Conservation (phyloP, 2,888 invertebrate genomes). For the Oxyscelio sp. region DNA sequence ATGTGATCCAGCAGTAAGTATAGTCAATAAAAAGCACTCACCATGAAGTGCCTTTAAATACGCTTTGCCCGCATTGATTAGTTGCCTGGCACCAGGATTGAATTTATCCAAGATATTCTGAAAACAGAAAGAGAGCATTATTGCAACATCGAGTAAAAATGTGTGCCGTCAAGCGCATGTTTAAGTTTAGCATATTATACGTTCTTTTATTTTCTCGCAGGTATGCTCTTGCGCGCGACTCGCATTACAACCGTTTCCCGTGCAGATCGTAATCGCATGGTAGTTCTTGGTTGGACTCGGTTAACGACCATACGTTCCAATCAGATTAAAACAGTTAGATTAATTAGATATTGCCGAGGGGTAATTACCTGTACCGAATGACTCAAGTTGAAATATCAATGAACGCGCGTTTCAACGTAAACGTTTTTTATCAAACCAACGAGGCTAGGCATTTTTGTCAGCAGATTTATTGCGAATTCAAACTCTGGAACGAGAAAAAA, state of each 20-base stretch:
- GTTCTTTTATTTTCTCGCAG: constrained; percentile 54
- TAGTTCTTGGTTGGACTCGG: constrained; percentile 56
- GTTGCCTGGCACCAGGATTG: constrained; percentile 97
- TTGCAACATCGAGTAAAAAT: constrained; percentile 22
- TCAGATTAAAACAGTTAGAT: constrained; percentile 72
- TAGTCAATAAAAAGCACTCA: constrained; percentile 89
- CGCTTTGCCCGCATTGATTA: constrained; percentile 97
- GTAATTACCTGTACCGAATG: too few species aligned
- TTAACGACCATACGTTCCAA: constrained; percentile 60
- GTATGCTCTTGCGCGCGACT: constrained; percentile 20
- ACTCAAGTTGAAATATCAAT: too few species aligned
- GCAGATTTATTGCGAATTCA: too few species aligned
- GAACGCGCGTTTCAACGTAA: too few species aligned
- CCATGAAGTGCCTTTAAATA: constrained; percentile 98
- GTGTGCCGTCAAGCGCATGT: constrained; percentile 29
- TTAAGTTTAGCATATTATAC: constrained; percentile 25
- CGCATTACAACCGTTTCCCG: constrained; percentile 61
- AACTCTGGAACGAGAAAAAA: too few species aligned
- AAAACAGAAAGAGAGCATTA: constrained; percentile 89
- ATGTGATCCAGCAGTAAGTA: constrained; percentile 21
- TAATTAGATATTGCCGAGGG: constrained; percentile 53
- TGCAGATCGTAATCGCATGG: constrained; percentile 68
- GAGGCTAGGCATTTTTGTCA: too few species aligned
- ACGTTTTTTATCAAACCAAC: too few species aligned
- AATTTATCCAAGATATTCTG: constrained; percentile 99